Evolutionary conservation across 2,888 invertebrate species (phyloP).

Genomic region (Luperina nickerlii): DNA sequence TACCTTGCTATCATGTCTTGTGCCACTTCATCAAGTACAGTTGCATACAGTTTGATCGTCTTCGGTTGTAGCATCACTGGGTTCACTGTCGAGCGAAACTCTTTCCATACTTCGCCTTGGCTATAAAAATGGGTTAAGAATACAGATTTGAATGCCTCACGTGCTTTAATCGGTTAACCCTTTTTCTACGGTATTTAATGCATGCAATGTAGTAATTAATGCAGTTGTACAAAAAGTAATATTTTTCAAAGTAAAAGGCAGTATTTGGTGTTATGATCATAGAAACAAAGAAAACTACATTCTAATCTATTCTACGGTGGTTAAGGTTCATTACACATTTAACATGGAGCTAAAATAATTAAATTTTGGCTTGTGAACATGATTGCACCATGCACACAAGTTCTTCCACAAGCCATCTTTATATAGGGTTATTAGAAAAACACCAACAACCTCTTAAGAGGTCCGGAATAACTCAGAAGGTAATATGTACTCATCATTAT

Average conservation of each 20-base stretch:
- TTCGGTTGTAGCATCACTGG: constrained; percentile 94
- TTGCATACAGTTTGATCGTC: constrained; percentile 92
- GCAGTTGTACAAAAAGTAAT: background rate
- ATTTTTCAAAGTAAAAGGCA: background rate
- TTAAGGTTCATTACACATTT: background rate
- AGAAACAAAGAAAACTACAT: background rate
- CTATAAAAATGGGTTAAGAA: constrained; percentile 80
- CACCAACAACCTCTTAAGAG: no score
- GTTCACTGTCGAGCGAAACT: constrained; percentile 93
- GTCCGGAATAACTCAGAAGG: no score
- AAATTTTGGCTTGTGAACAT: background rate
- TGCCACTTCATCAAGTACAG: constrained; percentile 92
- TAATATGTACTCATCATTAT: no score
- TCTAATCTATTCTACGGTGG: background rate
- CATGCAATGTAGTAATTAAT: background rate
- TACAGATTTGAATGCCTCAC: background rate
- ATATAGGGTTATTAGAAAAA: background rate
- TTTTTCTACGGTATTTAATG: background rate
- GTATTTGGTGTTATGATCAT: background rate
- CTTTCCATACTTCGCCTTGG: constrained; percentile 94
- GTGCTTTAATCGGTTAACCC: no score
- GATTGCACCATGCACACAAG: background rate
- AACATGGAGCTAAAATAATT: background rate
- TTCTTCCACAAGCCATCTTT: background rate
- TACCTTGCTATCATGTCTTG: constrained; percentile 92